These are phyloP conservation scores for Dendropsophus ebraccatus DNA, from an alignment of 2,113 vertebrate species.

Conservation along the genomic window DNA sequence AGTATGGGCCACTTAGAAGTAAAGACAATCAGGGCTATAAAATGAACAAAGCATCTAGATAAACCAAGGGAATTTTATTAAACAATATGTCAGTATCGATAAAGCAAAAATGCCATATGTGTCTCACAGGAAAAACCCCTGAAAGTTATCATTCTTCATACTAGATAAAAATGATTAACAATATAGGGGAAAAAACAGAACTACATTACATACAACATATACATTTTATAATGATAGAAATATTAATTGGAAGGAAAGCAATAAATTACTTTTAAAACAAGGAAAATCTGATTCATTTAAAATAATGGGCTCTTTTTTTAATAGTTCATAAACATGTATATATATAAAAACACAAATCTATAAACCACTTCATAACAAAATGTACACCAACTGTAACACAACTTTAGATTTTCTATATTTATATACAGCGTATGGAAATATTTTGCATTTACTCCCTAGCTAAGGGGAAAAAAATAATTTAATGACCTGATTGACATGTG, in stretches of 20 bases:
- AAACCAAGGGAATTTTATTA: conserved; percentile 34
- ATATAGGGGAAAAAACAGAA: conserved; percentile 6
- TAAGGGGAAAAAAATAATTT: background rate
- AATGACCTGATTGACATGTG: background rate
- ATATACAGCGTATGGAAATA: background rate
- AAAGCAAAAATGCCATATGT: conserved; percentile 17
- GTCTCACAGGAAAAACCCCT: background rate
- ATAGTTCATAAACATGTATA: background rate
- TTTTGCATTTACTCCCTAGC: background rate
- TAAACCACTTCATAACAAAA: conserved; percentile 21
- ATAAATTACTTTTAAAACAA: conserved; percentile 30
- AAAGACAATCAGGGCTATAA: background rate
- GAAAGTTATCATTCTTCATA: conserved; percentile 1
- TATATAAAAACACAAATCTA: conserved; percentile 38
- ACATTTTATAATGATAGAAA: conserved; percentile 15
- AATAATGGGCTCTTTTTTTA: conserved; percentile 11
- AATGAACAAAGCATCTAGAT: background rate
- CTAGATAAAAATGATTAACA: background rate
- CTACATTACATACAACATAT: conserved; percentile 9
- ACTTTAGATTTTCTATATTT: background rate
- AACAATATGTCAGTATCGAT: conserved; percentile 24
- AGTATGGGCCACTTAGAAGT: too few species aligned
- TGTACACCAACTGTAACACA: conserved; percentile 38
- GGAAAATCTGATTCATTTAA: background rate
- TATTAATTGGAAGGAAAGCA: background rate